Evolutionary conservation across 2,888 invertebrate genomes (phyloP).

Genomic region (Caenorhabditis uteleia): DNA sequence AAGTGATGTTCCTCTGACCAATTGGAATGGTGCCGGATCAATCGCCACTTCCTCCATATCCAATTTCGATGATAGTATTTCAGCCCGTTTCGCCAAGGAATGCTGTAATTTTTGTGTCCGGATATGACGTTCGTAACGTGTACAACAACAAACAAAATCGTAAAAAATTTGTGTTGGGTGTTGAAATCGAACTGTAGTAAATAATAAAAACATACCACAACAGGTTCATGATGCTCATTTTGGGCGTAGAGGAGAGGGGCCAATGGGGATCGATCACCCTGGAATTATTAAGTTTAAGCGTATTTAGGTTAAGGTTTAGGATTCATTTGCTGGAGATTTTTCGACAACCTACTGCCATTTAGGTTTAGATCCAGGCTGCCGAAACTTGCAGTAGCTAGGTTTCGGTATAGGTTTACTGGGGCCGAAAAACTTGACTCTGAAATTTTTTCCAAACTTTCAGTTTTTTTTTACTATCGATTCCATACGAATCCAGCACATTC

Average conservation of each 20-base stretch:
- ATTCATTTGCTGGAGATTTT: constrained; percentile 3
- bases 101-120: constrained; percentile 39
- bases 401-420: too few relatives aligned
- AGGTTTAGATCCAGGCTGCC: too few relatives aligned
- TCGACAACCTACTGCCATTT: too few relatives aligned
- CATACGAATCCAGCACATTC: too few relatives aligned
- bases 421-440: too few relatives aligned
- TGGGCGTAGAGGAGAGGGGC: constrained; percentile 52
- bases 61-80: constrained; percentile 45
- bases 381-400: too few relatives aligned
- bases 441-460: too few relatives aligned
- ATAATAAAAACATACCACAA: too few relatives aligned
- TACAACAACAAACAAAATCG: background rate
- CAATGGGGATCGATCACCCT: constrained; percentile 44
- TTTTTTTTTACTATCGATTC: too few relatives aligned
- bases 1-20: constrained; percentile 66
- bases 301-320: background rate
- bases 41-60: constrained; percentile 76
- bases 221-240: constrained; percentile 37
- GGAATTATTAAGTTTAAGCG: constrained; percentile 4
- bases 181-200: background rate
- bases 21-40: constrained; percentile 80
- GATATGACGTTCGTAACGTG: too few relatives aligned
- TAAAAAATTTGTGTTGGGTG: background rate
- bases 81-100: constrained; percentile 53